A percentile compares a stretch with the other conserved stretches of the same genome.
These are phyloP conservation scores for Drosophila bocqueti DNA, from an alignment of 1,140 invertebrate genomes.

Conservation along the genomic window DNA sequence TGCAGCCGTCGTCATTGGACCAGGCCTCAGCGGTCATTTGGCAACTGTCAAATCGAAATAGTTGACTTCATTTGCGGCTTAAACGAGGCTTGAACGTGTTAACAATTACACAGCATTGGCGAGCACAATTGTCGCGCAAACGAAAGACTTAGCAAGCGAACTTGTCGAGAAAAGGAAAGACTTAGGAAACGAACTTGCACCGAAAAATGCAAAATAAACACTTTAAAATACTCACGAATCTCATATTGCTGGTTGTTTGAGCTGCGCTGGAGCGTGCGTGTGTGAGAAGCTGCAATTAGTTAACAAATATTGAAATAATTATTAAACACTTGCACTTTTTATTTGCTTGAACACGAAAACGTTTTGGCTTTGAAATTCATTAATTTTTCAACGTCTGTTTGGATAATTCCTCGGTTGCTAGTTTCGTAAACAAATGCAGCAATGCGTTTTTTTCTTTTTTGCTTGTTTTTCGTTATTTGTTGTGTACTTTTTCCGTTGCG, in stretches of 20 bases:
- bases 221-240: slow-evolving; percentile 73
- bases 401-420: slow-evolving; percentile 25
- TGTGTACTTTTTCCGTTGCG: slow-evolving; percentile 10
- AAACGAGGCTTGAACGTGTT: slow-evolving; percentile 49
- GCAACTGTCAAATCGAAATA: slow-evolving; percentile 40
- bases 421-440: slow-evolving; percentile 54
- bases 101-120: slow-evolving; percentile 49
- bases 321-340: slow-evolving; percentile 60
- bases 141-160: slow-evolving; percentile 78
- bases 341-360: slow-evolving; percentile 50
- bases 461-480: slow-evolving; percentile 10
- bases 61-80: slow-evolving; percentile 59
- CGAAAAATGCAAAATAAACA: slow-evolving; percentile 20
- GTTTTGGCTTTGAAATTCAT: slow-evolving; percentile 46
- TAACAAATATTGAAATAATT: slow-evolving; percentile 76
- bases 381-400: slow-evolving; percentile 37
- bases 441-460: slow-evolving; percentile 38
- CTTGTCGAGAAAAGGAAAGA: slow-evolving; percentile 64
- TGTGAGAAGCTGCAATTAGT: slow-evolving; percentile 71
- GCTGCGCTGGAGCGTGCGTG: slow-evolving; percentile 28
- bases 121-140: slow-evolving; percentile 54
- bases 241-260: slow-evolving; percentile 75
- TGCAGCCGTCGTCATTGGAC: slow-evolving; percentile 9
- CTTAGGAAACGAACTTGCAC: slow-evolving; percentile 64
- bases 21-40: slow-evolving; percentile 34